A percentile compares a stretch with the other conserved stretches of the same genome.
Evolutionary conservation across 2,797 vertebrate species (phyloP).

Genomic region (Enteromius afrohamiltoni): DNA sequence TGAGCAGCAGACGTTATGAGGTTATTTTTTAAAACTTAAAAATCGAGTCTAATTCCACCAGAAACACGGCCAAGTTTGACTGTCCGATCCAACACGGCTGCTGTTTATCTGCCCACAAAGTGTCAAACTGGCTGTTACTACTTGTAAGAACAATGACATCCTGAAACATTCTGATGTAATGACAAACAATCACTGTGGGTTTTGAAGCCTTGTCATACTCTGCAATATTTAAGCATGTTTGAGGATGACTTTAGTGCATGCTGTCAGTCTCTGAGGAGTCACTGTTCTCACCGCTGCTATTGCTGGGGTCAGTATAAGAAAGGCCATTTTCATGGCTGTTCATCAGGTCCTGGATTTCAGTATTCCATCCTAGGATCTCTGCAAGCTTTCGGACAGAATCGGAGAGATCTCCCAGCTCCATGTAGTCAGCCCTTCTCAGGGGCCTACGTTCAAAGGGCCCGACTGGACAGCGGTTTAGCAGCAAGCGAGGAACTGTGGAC

Average conservation of each 20-base stretch:
- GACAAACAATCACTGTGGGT: not conserved
- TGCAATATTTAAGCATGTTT: not conserved
- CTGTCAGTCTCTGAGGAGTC: conserved; percentile 74
- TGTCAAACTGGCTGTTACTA: not conserved
- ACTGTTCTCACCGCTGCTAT: conserved; percentile 64
- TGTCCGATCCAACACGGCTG: not conserved
- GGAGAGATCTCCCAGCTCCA: conserved; percentile 78
- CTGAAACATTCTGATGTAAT: not conserved
- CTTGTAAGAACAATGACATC: not conserved
- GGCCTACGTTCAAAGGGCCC: conserved; percentile 77
- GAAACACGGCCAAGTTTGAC: not conserved
- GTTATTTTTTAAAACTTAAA: not conserved
- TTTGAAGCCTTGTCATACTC: not conserved
- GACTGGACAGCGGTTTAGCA: conserved; percentile 79
- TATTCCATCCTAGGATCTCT: conserved; percentile 75
- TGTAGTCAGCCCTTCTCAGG: conserved; percentile 72
- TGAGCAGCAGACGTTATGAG: not conserved
- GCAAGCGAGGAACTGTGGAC: conserved; percentile 77
- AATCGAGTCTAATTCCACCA: not conserved
- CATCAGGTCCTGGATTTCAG: conserved; percentile 78
- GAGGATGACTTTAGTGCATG: conserved; percentile 62
- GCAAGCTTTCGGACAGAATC: conserved; percentile 74
- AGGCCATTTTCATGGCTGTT: conserved; percentile 68
- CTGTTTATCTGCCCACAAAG: not conserved
- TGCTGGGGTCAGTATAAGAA: conserved; percentile 37